Evolutionary conservation across 2,113 vertebrate species (phyloP).

Genomic region (Triplophysa rosa): DNA sequence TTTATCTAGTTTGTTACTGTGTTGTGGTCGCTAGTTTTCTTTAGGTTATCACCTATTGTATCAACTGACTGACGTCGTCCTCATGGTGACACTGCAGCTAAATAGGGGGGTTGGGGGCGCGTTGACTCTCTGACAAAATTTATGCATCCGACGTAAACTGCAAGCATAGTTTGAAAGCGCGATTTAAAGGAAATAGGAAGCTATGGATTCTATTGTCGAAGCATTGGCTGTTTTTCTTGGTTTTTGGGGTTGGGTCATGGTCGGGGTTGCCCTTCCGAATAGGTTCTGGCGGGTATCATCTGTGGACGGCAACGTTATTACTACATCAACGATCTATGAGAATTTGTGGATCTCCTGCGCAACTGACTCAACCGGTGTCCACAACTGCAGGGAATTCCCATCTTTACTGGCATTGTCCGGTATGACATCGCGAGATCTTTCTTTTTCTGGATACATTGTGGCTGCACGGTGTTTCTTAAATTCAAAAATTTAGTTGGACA

Average conservation of each 20-base stretch:
- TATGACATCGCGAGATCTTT: constrained; percentile 58
- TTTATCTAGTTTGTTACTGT: too few relatives aligned
- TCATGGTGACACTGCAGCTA: too few relatives aligned
- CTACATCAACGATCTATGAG: constrained; percentile 81
- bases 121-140: too few relatives aligned
- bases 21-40: too few relatives aligned
- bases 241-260: constrained; percentile 70
- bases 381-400: constrained; percentile 84
- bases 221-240: constrained; percentile 66
- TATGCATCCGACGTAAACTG: too few relatives aligned
- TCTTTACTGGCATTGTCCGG: constrained; percentile 81
- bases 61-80: too few relatives aligned
- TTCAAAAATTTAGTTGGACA: too few relatives aligned
- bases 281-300: constrained; percentile 70
- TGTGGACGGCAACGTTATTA: constrained; percentile 81
- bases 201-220: constrained; percentile 67
- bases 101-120: too few relatives aligned
- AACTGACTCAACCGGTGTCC: constrained; percentile 81
- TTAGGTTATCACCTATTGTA: too few relatives aligned
- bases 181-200: neutral
- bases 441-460: neutral
- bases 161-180: neutral
- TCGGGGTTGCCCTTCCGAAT: constrained; percentile 64
- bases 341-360: constrained; percentile 87
- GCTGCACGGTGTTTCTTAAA: too few relatives aligned